These are phyloP conservation scores for Stegana nigrithorax DNA, from an alignment of 2,888 invertebrate species.

Conservation along the genomic window DNA sequence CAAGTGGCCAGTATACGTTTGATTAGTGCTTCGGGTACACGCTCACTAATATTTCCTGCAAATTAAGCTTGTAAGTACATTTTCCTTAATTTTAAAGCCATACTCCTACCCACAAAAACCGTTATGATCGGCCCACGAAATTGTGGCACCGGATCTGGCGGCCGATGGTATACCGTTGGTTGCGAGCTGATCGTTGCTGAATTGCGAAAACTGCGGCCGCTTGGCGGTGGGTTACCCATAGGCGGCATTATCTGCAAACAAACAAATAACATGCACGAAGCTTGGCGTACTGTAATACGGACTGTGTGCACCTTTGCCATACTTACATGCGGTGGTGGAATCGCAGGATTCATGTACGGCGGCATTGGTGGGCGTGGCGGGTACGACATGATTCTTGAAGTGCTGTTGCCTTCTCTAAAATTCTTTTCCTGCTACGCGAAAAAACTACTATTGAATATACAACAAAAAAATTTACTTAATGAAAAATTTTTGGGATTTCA, in stretches of 20 bases:
- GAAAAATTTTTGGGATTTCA: too few relatives aligned
- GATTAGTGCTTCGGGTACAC: conserved; percentile 95
- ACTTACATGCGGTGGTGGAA: conserved; percentile 73
- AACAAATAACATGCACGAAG: conserved; percentile 26
- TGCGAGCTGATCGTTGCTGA: conserved; percentile 69
- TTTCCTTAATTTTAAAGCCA: background rate
- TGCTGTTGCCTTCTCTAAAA: too few relatives aligned
- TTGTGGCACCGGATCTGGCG: conserved; percentile 64
- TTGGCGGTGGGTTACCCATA: conserved; percentile 68
- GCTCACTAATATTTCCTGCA: conserved; percentile 88
- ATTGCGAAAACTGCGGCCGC: conserved; percentile 65
- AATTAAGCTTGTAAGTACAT: conserved; percentile 19
- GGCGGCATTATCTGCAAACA: conserved; percentile 72
- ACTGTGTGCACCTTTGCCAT: background rate
- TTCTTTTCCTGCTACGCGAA: too few relatives aligned
- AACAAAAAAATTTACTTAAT: too few relatives aligned
- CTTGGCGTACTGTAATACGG: background rate
- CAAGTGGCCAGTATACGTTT: conserved; percentile 91
- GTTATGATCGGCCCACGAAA: conserved; percentile 90
- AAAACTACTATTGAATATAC: too few relatives aligned
- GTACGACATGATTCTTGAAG: conserved; percentile 78
- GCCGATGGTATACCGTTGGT: conserved; percentile 66
- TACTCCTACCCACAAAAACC: conserved; percentile 87
- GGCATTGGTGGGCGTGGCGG: conserved; percentile 87
- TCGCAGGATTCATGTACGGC: conserved; percentile 79